Evolutionary conservation across 2,888 invertebrate species (phyloP), one percentile per base, ranked within the genome.

Genomic region (Trimorus sp.): DNA sequence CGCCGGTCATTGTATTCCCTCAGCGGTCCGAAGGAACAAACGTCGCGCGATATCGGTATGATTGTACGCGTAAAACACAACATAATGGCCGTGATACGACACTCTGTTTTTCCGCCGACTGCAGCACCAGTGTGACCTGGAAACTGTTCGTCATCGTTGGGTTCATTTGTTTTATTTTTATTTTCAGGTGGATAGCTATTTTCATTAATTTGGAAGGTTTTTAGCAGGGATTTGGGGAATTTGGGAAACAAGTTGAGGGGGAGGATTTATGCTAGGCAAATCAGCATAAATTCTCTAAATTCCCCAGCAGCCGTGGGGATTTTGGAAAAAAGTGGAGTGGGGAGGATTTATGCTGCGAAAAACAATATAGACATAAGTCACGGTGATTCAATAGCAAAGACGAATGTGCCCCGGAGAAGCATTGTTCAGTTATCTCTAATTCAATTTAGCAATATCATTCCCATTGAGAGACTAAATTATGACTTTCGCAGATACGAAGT

Each of bases 391-490:
- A 62, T 77, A 80, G 74, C 75, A 69, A 82, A 80, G 77, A 84
- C 80, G 85, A 84, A 84, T 86, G 85, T 86, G 86, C 82, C 73
- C 65, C 76, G 79, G 86, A 88, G 87, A 89, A 85, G 85, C 86
- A 88, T 87, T 86, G 87, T 87, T 82, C 85, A 87, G 88, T 90
- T 91, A 91, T 91, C 90, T 91, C 90, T 90, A 90, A 91, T 91
- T 91, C 89, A 91, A 91, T 91, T 91, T 90, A 86, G 90, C 87
- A 91, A 90, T 91, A 90, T 90, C 90, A 86, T 86, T 87, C 86
- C 86, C 90, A 89, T 89, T 89, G 88, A 89, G 90, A 89, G 90
- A 91, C 89, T 91, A 90, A 91, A 90, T 90, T 89, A 91, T 91
- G 89, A 90, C 90, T 87, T 88, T 84, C 82, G 87, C 84, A 90